Evolutionary conservation across 2,888 invertebrate genomes (phyloP).

Genomic region (Pristionchus japonicus): DNA sequence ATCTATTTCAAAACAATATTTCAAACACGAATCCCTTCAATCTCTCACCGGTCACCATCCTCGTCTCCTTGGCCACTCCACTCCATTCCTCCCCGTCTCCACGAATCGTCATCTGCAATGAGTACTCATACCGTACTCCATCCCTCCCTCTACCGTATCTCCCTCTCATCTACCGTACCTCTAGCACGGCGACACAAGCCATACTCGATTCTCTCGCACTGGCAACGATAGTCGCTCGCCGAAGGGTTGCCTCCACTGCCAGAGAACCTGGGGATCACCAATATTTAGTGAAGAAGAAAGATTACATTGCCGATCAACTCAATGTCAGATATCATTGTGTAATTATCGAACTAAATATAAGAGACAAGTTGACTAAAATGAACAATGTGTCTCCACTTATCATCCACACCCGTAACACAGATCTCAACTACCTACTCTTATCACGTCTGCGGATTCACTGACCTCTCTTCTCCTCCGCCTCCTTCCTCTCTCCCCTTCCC

Average conservation of each 20-base stretch:
- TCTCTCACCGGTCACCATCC: background rate
- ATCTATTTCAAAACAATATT: too few species aligned
- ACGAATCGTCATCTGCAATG: constrained; percentile 39
- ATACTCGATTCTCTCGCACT: constrained; percentile 35
- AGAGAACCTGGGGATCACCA: background rate
- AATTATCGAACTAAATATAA: too few species aligned
- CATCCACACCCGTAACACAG: too few species aligned
- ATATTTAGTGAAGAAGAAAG: too few species aligned
- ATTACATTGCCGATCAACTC: too few species aligned
- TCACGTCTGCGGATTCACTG: background rate
- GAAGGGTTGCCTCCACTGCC: constrained; percentile 18
- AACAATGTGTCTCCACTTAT: too few species aligned
- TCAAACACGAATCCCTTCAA: too few species aligned
- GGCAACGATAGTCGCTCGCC: background rate
- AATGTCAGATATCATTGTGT: too few species aligned
- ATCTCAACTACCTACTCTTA: too few species aligned
- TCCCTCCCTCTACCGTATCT: constrained; percentile 37
- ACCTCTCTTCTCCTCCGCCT: background rate
- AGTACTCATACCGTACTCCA: too few species aligned
- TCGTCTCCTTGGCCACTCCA: constrained; percentile 31
- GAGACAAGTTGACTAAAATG: too few species aligned
- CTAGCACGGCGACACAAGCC: background rate
- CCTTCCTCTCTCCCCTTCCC: background rate
- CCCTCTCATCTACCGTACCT: constrained; percentile 38
- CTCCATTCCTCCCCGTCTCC: constrained; percentile 4